Base-by-base conservation (phyloP, 2,888 invertebrate species). In the Dryobota labecula region DNA sequence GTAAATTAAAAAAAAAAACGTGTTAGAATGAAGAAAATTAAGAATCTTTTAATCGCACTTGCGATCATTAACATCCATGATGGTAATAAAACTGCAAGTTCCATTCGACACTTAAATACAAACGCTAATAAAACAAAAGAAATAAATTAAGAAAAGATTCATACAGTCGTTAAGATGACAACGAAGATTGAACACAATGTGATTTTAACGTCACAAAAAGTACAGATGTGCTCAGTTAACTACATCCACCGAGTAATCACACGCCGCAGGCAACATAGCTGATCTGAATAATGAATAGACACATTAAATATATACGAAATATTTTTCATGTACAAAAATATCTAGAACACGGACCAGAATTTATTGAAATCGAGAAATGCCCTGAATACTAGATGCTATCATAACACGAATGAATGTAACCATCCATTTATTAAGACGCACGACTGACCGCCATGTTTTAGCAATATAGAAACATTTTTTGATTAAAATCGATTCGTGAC, bases 401-500 rank as follows among this genome's bases (percentile, higher is more conserved):
- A 60, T 61, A 33, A 61, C 83, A 83, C 80, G 82, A 86, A 87
- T 75, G 68, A 80, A 75, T 75, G 78, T 73, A 73, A 78, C 63
- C 71, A 80, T 71, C 79, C 58, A 74, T 77, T 75, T 76, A 58
- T 79, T 78, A 76, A 80, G 75, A 84, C 80, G 84, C 79, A 81
- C 76, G 85, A 88, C 63, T 82, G 67, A 66, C 67, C 65, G 60
- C 45, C 76, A 80, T 83, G 64, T 80, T 80, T 74, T 68, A 78
- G 74, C 56, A 76, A 76, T 62, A 82, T 69, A 67, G 76, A 76
- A 79, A 62, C 20, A 74, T 80, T 84, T 75, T 78, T 78, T 70
- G 76, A 83, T 84, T 86, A 85, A 86, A 85, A 89, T 86, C 83
- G 76, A 82, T 81, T 87, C 88, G 89, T 88, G 90, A 87, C 80